These are phyloP conservation scores for Siderastrea siderea DNA, from an alignment of 92 coral and sea anemone species.

Conservation along the genomic window DNA sequence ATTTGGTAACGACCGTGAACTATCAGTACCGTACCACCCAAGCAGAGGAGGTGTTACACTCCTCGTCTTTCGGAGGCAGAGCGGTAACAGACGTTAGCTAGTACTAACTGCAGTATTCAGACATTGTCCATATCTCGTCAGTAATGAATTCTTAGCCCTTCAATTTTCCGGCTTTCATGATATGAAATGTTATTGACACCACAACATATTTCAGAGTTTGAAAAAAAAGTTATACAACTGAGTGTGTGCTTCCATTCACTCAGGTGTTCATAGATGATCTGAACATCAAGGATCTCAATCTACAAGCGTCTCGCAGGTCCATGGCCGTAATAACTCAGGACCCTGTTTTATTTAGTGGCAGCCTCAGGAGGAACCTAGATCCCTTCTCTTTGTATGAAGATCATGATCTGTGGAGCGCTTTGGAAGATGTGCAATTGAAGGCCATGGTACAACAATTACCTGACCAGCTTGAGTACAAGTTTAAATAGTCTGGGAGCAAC, in stretches of 20 bases:
- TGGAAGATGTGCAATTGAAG: constrained; percentile 61
- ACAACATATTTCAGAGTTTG: no score
- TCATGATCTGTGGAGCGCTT: constrained; percentile 52
- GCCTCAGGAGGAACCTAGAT: constrained; percentile 47
- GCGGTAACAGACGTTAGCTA: no score
- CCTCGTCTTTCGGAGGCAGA: no score
- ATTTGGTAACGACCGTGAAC: no score
- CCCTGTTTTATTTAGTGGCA: constrained; percentile 70
- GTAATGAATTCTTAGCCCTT: no score
- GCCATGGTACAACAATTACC: constrained; percentile 43
- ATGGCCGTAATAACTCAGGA: constrained; percentile 67
- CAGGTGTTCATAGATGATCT: constrained; percentile 53
- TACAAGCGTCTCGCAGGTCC: constrained; percentile 47
- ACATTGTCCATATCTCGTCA: no score
- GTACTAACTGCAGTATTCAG: no score
- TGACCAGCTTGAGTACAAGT: constrained; percentile 38
- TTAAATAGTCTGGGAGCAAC: constrained; percentile 59
- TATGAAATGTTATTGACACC: no score
- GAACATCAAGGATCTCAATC: constrained; percentile 32
- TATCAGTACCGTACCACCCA: no score
- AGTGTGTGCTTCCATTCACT: background rate
- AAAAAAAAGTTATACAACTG: background rate
- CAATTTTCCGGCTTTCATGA: no score
- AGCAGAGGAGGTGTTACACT: no score
- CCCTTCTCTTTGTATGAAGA: constrained; percentile 24